Evolutionary conservation across 2,888 invertebrate species (phyloP).

Genomic region (Pantelozetes paolii): DNA sequence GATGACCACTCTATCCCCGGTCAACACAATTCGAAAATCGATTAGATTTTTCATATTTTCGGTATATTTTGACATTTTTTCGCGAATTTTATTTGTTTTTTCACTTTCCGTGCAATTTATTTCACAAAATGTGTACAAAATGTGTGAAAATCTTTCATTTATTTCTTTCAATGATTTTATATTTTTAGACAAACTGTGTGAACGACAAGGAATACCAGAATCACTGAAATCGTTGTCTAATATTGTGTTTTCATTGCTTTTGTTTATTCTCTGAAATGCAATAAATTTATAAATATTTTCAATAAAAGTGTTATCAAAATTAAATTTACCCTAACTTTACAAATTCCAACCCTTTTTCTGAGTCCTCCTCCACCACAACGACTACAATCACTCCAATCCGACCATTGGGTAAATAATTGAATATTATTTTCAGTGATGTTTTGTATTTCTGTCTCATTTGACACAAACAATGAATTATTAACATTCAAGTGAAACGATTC

Average conservation of each 20-base stretch:
- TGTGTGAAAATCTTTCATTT: slow-evolving; percentile 56
- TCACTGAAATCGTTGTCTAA: background rate
- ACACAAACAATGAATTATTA: background rate
- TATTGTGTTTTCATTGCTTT: background rate
- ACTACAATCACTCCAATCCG: background rate
- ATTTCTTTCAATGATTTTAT: slow-evolving; percentile 54
- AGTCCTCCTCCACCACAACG: background rate
- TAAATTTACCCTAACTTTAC: background rate
- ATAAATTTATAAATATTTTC: background rate
- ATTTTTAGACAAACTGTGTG: slow-evolving; percentile 56
- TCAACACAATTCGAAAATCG: background rate
- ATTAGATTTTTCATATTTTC: background rate
- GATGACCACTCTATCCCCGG: background rate
- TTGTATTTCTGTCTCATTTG: background rate
- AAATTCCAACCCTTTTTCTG: slow-evolving; percentile 5
- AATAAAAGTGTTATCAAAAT: background rate
- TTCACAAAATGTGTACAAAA: background rate
- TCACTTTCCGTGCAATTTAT: background rate
- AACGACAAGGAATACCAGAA: slow-evolving; percentile 60
- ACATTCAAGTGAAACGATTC: slow-evolving; percentile 9
- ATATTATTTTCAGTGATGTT: background rate
- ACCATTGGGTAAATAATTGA: background rate
- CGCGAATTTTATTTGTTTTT: background rate
- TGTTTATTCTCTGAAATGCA: background rate
- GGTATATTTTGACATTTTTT: background rate